Base-by-base conservation (phyloP, 2,113 vertebrate species). In the Silurus meridionalis region DNA sequence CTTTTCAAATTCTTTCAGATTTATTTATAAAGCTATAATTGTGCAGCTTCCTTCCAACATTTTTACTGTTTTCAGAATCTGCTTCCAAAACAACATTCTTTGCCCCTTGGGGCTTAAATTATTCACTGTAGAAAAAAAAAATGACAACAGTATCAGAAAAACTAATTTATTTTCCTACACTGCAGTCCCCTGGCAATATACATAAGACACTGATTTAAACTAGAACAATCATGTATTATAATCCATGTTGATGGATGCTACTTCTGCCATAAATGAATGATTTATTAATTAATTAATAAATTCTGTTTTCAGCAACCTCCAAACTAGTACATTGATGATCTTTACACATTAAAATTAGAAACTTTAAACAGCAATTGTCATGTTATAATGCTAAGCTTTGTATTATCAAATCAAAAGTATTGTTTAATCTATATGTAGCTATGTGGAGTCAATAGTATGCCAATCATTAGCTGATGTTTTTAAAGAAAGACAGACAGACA, bases 51-150 rank as follows among this genome's bases (percentile, higher is more conserved):
- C 21, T 79, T 80, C 28, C 8, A 48, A 46, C 63, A 19, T 80
- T 46, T 85, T 37, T 78, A 0, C 61, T 23, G 6, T 57, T 79
- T n/a, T 79, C 14, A 15, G 14, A 58, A 80, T 25, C 15, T 67
- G 37, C 37, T 53, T 66, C 17, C 28, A 82, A 64, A 72, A 64
- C n/a, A 64, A 55, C 37, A 53, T n/a, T 28, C 52, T 60, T 48
- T 83, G 83, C 74, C 80, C 46, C 67, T 86, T 50, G 52, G 17
- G 25, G 15, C 63, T 61, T 81, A 81, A 25, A 81, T 81, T 71
- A 80, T 81, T 83, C 81, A 87, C 46, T 52, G 19, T 83, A 75
- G 80, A 55, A 83, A 83, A 80, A 53, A 37, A 37, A 37, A 53
- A 48, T 78, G 64, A 46, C 55, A 80, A 23, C 28, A 13, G 28